Evolutionary conservation across 64 coral and sea anemone species (phyloP), one percentile per base, ranked within the genome.

Genomic region (Astreopora myriophthalma): DNA sequence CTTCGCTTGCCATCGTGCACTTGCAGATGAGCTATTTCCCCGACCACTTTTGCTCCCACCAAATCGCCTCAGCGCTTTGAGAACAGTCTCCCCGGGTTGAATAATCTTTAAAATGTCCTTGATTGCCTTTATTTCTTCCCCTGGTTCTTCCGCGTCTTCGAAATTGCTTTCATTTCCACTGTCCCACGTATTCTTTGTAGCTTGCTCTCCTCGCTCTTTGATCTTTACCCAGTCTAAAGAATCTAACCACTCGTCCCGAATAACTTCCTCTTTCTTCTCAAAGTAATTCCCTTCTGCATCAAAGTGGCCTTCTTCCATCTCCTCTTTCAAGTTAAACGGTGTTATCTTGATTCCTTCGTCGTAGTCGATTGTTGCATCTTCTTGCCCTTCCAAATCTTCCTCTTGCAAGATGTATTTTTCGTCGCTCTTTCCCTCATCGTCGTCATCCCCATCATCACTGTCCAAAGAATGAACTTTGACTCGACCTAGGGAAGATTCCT

Each of bases 281-380:
- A 95, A 96, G 71, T 99, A 99, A 69, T 99, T 99, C 22, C 96
- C 96, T 36, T 95, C 96, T 0, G 93, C 89, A 42, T 99, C 96
- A 84, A 99, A 99, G 65, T 99, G 87, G 22, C 96, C 96, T 42
- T 95, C 94, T 49, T 99, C 97, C 94, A 99, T 96, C 75, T 99
- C 97, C 73, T 99, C 94, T 34, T 81, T 90, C 39, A 99, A 62
- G 76, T 99, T 99, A 42, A 99, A 99, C 24, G 96, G 96, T 5
- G 96, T 99, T 24, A 99, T 99, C 82, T 96, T 99, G 26, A 99
- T 95, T 42, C 95, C 96, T 30, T 92, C 96, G 63, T 99, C 97
- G 65, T 88, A 92, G 48, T 96, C 94, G 66, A 99, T 95, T 1
- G 94, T 99, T 0, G 86, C 91, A 23, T 99, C 97, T 93, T 99